Evolutionary conservation across 2,797 vertebrate species (phyloP), one percentile per base, ranked within the genome.

Genomic region (Bufotes viridis): DNA sequence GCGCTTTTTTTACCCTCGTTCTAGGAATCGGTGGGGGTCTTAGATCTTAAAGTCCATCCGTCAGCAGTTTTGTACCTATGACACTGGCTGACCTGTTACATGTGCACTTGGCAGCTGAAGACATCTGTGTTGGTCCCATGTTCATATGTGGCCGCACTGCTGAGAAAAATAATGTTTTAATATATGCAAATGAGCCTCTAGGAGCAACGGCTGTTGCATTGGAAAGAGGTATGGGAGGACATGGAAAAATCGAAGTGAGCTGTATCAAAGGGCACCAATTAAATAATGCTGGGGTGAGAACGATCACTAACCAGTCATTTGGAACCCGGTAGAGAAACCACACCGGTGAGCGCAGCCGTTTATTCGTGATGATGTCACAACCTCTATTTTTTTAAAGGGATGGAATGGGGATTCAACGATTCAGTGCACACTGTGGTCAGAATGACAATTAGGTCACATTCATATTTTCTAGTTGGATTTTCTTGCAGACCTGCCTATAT

Each of bases 221-320:
- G 8, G 8, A n/a, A 2, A 65, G 8, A 65, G n/a, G n/a, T 65
- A 1, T 65, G 20, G 61, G 22, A n/a, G 61, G 61, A 65, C 20
- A 65, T n/a, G 61, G 60, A 22, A 61, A 61, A 61, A 61, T 10
- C 13, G 9, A 13, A 11, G 53, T 55, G 53, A 55, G 53, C 13
- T 13, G n/a, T 24, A 0, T 12, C 24, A 3, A 24, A 24, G 10
- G 7, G 11, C 58, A n/a, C n/a, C n/a, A n/a, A n/a, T n/a, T n/a
- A n/a, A n/a, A n/a, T n/a, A n/a, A n/a, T n/a, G n/a, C 10, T 34
- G 18, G 11, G 57, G 29, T 11, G 42, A 15, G 49, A 72, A 42
- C 42, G 18, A 82, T 65, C 69, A 24, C 67, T 81, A 81, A 82
- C 78, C 20, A 75, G 58, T 72, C 18, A 72, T 61, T 3, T 81